Evolutionary conservation across 1,140 invertebrate species (phyloP), one percentile per base, ranked within the genome.

Genomic region (Leptonema lineaticorne): DNA sequence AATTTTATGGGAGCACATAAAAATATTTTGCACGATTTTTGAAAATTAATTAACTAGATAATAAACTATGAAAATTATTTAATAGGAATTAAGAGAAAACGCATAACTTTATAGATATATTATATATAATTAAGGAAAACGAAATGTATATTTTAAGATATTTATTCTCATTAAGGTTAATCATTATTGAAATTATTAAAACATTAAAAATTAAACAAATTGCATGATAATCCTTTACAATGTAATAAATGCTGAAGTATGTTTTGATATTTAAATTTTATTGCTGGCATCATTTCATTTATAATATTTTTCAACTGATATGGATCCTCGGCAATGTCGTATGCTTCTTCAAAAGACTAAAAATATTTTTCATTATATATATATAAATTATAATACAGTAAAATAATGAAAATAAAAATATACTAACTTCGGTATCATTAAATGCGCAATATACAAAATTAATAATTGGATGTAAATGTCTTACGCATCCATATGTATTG

Each of bases 401-500:
- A n/a, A n/a, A n/a, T n/a, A n/a, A n/a, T 9, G 6, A 45, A 3
- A 45, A 2, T 26, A 63, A 33, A 6, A 2, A 20, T 1, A 0
- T 37, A 24, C 27, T 24, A 7, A 63, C 92, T 83, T 91, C 81
- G 45, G 83, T 69, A 76, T 95, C 92, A 26, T 82, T 76, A 77
- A 95, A 93, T 66, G 85, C 74, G 75, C 93, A 95, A 74, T 89
- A 94, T 68, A 94, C 85, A 68, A 87, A 85, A 75, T 92, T 85
- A 37, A 84, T 69, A 0, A 79, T 77, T 50, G 79, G 26, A 27
- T 78, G 75, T 26, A 92, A 71, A 65, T 86, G 84, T 56, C 92
- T 78, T 3, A 95, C 69, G 76, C 94, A 96, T 0, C 79, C 80
- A 74, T 88, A 96, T 0, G 93, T 94, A 75, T 96, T 96, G 75